Percentiles rank a stretch among this genome's conserved stretches.
phyloP scores from a whole-genome alignment of 2,888 invertebrate species.

The Encarsia formosa region DNA sequence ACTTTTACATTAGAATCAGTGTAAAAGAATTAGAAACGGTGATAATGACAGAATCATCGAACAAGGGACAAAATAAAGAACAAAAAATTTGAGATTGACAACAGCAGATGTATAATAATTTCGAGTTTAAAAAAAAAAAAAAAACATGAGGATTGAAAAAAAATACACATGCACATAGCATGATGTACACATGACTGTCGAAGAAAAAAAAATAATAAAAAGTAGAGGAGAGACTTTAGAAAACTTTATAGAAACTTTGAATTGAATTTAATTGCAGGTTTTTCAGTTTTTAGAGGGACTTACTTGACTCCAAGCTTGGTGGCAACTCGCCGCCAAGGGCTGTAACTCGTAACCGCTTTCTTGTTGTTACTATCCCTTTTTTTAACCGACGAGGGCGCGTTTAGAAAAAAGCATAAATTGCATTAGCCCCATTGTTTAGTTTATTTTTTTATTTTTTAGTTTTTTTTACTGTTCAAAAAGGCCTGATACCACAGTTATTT shows the following conservation, averaged over 20 bases:
- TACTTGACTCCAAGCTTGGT: constrained; percentile 94
- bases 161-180: no score
- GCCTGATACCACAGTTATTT: no score
- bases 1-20: no score
- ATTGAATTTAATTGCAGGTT: background rate
- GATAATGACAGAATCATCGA: no score
- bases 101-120: no score
- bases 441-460: constrained; percentile 4
- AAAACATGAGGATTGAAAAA: no score
- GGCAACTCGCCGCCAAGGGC: constrained; percentile 90
- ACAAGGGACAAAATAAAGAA: no score
- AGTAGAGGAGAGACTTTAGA: background rate
- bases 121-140: no score
- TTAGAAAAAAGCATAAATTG: constrained; percentile 49
- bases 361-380: constrained; percentile 60
- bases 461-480: no score
- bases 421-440: constrained; percentile 44
- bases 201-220: background rate
- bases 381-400: constrained; percentile 20
- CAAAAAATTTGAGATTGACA: no score
- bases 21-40: no score
- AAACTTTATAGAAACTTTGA: constrained; percentile 1
- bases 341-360: constrained; percentile 72
- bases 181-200: no score
- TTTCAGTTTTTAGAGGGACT: constrained; percentile 54